Conservation (phyloP, 2,888 invertebrate genomes). For the Synergus japonicus region DNA sequence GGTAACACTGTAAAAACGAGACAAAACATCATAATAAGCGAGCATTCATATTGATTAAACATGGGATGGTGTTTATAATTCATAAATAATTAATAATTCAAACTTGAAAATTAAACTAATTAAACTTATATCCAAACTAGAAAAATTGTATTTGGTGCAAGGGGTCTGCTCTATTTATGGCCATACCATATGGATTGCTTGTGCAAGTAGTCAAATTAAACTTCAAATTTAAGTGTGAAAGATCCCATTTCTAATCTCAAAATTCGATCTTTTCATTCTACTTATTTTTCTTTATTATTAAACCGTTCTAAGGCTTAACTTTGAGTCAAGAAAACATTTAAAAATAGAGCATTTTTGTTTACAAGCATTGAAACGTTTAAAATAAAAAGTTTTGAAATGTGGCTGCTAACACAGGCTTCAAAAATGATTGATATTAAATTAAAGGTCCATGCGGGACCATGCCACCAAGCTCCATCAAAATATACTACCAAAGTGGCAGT, state of each 20-base stretch:
- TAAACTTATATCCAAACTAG: not conserved
- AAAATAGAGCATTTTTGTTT: too few species aligned
- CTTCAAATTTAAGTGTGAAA: slow-evolving; percentile 22
- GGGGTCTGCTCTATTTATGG: slow-evolving; percentile 48
- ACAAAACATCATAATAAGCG: slow-evolving; percentile 62
- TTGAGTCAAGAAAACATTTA: too few species aligned
- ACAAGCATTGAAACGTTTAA: too few species aligned
- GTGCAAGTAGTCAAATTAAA: not conserved
- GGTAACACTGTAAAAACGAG: slow-evolving; percentile 63
- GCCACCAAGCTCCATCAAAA: slow-evolving; percentile 65
- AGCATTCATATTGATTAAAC: slow-evolving; percentile 54
- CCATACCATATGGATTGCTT: slow-evolving; percentile 57
- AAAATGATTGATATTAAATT: slow-evolving; percentile 49
- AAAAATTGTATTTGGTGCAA: slow-evolving; percentile 54
- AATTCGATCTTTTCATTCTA: too few species aligned
- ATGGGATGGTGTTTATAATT: slow-evolving; percentile 58
- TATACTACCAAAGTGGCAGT: not conserved
- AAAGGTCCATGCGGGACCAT: slow-evolving; percentile 69
- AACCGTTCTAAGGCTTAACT: too few species aligned
- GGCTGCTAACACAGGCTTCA: not conserved
- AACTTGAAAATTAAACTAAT: slow-evolving; percentile 7
- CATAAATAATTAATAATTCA: slow-evolving; percentile 31
- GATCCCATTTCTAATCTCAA: not conserved
- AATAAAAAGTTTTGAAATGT: not conserved
- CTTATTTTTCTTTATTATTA: too few species aligned